Conservation (phyloP, 2,113 vertebrate genomes). For the Fulica atra region DNA sequence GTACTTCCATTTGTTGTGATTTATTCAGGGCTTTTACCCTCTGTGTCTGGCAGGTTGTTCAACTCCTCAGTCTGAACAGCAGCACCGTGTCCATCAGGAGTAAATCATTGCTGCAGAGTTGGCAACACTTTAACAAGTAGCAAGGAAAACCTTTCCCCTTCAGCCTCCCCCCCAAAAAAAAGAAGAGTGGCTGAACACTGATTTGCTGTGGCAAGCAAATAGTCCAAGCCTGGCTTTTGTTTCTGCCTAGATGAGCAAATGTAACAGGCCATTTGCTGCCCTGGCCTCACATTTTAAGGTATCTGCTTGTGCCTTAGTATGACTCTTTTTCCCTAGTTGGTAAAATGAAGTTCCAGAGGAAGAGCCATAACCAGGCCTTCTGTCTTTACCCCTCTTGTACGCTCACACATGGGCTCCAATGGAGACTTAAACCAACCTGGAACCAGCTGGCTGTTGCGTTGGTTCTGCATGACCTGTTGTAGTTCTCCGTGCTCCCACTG, state of each 20-base stretch:
- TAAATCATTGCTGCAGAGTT: conserved; percentile 12
- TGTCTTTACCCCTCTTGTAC: neutral
- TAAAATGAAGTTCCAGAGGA: neutral
- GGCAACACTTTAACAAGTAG: neutral
- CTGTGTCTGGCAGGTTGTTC: neutral
- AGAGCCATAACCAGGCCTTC: neutral
- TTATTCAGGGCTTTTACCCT: conserved; percentile 60
- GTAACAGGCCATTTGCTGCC: neutral
- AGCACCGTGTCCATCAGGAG: neutral
- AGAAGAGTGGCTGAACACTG: neutral
- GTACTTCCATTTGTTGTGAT: conserved; percentile 68
- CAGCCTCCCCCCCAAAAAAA: neutral
- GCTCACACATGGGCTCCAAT: accelerated
- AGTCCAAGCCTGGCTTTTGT: neutral
- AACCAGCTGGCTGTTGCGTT: too few relatives aligned
- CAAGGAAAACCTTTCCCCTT: conserved; percentile 18
- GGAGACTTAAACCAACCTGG: too few relatives aligned
- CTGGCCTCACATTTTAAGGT: neutral
- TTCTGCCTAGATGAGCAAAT: conserved; percentile 29
- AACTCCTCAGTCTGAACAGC: neutral
- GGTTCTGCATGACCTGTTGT: neutral
- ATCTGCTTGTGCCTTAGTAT: neutral
- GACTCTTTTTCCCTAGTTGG: neutral
- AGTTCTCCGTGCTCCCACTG: conserved; percentile 20
- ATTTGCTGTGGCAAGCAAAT: neutral